phyloP scores from a whole-genome alignment of 2,113 vertebrate species.

The Eudorcas thomsonii region DNA sequence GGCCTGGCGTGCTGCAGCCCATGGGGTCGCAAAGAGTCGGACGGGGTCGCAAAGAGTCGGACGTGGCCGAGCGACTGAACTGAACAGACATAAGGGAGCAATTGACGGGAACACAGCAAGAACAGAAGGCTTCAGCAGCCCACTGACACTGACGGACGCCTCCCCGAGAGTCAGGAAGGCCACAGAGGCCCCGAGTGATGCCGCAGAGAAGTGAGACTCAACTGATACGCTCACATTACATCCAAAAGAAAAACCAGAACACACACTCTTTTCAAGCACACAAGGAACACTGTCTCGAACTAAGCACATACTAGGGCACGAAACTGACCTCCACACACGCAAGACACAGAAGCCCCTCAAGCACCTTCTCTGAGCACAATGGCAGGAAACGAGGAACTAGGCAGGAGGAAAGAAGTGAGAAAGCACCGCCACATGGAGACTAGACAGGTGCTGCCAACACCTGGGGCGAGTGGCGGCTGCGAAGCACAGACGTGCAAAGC shows the following conservation, averaged over 20 bases:
- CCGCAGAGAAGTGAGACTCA: accelerated
- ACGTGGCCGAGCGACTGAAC: neutral
- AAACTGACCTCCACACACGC: neutral
- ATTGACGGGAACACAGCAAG: accelerated
- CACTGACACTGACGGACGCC: accelerated
- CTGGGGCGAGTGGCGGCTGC: accelerated
- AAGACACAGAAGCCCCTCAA: no score
- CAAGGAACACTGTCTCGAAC: neutral
- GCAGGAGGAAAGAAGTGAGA: neutral
- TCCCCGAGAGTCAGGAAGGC: neutral
- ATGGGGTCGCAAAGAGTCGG: no score
- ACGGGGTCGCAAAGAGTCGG: neutral
- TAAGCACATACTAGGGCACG: neutral
- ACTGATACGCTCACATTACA: accelerated
- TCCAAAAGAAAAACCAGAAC: neutral
- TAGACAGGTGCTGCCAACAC: accelerated
- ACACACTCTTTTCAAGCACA: neutral
- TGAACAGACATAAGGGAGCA: neutral
- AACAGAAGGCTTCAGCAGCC: accelerated
- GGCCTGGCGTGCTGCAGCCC: neutral
- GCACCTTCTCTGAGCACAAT: neutral
- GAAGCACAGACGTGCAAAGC: accelerated
- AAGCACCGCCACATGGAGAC: accelerated
- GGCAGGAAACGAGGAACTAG: neutral
- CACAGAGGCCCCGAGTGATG: accelerated